Base-by-base conservation (phyloP, 30 jellyfish, hydroid and myxozoan genomes). In the Haliclystus octoradiatus region DNA sequence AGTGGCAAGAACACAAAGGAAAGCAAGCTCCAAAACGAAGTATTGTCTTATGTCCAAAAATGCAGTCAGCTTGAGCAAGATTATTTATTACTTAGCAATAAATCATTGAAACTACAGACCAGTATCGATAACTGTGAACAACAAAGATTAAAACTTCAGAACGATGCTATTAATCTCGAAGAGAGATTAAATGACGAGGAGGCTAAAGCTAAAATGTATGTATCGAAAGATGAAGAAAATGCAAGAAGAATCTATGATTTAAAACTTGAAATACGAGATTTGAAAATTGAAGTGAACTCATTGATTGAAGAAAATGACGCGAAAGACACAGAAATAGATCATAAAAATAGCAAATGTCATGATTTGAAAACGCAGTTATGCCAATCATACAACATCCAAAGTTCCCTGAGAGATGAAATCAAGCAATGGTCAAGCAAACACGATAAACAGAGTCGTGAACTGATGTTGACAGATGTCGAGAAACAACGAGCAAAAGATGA, bases 1-100 rank as follows among this genome's bases (percentile, higher is more conserved):
- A 83, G 67, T n/a, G 63, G 86, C 24, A 81, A 73, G 28, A 83
- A 72, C 28, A 79, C 63, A 2, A 73, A 83, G 33, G 94, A 81
- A 29, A 81, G 65, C 35, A 83, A 81, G 68, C 68, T 81, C 15
- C 94, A 81, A 49, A 74, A 76, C 3, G 94, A 81, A 35, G 65
- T 81, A 27, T 35, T 81, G 47, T 65, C 86, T 0, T 81, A 81
- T 63, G 94, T 75, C 26, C 71, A 81, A 29, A 69, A 72, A 57
- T 81, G 94, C 49, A 81, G 94, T 49, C 72, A 51, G 33, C 28
- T 0, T 49, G 46, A 2, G 34, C 76, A 0, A 35, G 50, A 23
- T 4, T 22, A 31, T 24, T 12, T 52, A 65, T 28, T 3, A 60
- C 33, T 0, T 50, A 63, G 63, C 26, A 31, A 19, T 40, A 66